phyloP scores from a whole-genome alignment of 2,113 vertebrate species.

The Oceanodroma tethys region DNA sequence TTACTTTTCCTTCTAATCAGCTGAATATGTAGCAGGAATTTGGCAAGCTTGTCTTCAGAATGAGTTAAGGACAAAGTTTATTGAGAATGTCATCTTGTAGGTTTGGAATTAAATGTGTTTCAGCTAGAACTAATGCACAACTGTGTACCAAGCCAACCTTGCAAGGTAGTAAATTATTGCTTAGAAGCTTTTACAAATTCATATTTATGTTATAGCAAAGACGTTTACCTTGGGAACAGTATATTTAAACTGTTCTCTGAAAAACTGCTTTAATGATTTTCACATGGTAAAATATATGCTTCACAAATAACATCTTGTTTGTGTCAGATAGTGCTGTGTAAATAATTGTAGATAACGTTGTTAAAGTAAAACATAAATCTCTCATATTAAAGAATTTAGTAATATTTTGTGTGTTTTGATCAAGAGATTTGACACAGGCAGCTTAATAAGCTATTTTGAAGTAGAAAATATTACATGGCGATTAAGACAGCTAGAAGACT shows the following conservation, averaged over 20 bases:
- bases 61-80: conserved; percentile 1
- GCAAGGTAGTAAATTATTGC: conserved; percentile 19
- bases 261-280: conserved; percentile 46
- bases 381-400: background rate
- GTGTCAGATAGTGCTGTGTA: background rate
- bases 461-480: background rate
- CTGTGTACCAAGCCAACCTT: background rate
- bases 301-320: conserved; percentile 29
- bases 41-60: background rate
- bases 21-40: background rate
- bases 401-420: background rate
- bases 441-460: background rate
- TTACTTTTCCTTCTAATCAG: background rate
- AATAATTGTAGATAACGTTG: conserved; percentile 14
- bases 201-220: conserved; percentile 17
- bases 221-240: conserved; percentile 19
- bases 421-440: background rate
- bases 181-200: conserved; percentile 29
- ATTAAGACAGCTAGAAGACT: background rate
- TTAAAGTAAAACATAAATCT: background rate
- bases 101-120: conserved; percentile 12
- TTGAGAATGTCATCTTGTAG: background rate
- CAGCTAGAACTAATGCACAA: background rate
- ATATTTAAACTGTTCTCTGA: conserved; percentile 28
- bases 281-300: background rate